Evolutionary conservation across 1,140 invertebrate genomes (phyloP).

Genomic region (Archivesica marissinica): DNA sequence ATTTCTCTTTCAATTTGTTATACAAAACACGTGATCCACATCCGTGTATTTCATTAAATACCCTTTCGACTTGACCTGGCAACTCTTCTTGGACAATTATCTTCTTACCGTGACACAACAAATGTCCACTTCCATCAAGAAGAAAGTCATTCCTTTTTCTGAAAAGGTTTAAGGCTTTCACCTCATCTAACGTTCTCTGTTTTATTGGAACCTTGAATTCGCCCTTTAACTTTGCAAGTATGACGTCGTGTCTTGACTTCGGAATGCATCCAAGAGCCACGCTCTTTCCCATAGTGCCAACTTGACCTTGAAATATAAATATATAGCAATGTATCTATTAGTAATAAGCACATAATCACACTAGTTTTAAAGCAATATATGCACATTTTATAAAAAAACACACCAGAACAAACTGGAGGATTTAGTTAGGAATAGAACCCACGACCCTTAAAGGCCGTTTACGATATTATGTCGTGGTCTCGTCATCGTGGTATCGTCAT

Average conservation of each 20-base stretch:
- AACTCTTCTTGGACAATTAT: not conserved
- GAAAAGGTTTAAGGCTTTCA: not conserved
- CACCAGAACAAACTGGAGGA: too few species aligned
- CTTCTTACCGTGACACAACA: not conserved
- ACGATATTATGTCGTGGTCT: too few species aligned
- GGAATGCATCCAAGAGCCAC: not conserved
- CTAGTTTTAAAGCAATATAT: too few species aligned
- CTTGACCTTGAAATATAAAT: too few species aligned
- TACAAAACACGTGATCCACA: slow-evolving; percentile 6
- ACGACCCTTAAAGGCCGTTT: too few species aligned
- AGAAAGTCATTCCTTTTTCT: not conserved
- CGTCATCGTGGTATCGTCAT: too few species aligned
- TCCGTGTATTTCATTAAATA: not conserved
- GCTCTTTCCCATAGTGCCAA: too few species aligned
- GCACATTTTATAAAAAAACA: too few species aligned
- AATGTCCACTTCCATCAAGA: not conserved
- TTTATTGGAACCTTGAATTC: slow-evolving; percentile 4
- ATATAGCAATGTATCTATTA: too few species aligned
- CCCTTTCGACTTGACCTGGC: not conserved
- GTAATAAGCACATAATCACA: too few species aligned
- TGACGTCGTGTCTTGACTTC: not conserved
- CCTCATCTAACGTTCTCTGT: not conserved
- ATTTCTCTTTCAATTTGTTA: slow-evolving; percentile 10
- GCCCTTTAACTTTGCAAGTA: not conserved
- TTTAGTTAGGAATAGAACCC: too few species aligned